Evolutionary conservation across 2,888 invertebrate species (phyloP).

Genomic region (Calliopum simillimum): DNA sequence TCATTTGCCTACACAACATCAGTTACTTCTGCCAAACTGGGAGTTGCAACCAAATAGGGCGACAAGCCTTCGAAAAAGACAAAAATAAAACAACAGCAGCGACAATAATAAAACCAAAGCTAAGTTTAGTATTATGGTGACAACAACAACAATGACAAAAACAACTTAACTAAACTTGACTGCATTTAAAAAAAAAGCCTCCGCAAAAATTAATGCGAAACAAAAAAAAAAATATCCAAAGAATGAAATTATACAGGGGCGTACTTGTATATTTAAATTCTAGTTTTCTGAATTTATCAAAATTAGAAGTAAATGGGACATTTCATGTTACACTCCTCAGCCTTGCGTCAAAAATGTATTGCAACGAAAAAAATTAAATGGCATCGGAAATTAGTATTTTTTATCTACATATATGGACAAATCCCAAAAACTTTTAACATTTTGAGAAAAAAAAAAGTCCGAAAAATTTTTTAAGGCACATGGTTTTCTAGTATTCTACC

Average conservation of each 20-base stretch:
- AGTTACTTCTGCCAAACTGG: neutral
- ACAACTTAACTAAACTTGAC: slow-evolving; percentile 6
- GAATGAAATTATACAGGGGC: neutral
- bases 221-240: neutral
- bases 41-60: slow-evolving; percentile 27
- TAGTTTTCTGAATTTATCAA: no score
- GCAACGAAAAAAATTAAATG: no score
- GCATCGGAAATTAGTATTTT: no score
- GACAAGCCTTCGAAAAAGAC: neutral
- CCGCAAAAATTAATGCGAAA: slow-evolving; percentile 1
- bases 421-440: no score
- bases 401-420: no score
- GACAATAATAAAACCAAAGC: slow-evolving; percentile 12
- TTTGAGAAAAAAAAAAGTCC: no score
- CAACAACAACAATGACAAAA: neutral
- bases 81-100: neutral
- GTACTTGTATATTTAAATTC: no score
- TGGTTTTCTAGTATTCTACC: no score
- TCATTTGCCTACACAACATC: slow-evolving; percentile 9
- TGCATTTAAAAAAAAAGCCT: slow-evolving; percentile 20
- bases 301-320: neutral
- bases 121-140: neutral
- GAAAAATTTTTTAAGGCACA: no score
- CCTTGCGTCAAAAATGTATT: no score
- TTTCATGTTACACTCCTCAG: no score